These are phyloP conservation scores for Lottia gigantea DNA, from an alignment of 2,888 invertebrate species.

Conservation along the genomic window DNA sequence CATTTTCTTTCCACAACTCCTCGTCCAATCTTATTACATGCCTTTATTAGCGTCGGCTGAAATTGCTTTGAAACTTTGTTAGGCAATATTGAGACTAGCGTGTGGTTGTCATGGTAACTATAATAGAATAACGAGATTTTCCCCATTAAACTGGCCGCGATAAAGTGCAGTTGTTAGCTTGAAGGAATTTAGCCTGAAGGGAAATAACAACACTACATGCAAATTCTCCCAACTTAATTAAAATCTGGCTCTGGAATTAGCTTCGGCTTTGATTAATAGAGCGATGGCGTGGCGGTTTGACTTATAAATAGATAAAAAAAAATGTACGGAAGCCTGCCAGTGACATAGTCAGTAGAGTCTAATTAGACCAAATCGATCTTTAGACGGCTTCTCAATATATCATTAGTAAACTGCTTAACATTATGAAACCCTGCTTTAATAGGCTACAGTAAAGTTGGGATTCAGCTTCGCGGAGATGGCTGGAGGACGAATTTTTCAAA, in stretches of 20 bases:
- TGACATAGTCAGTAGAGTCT: no score
- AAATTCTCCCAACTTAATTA: not conserved
- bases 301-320: not conserved
- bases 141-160: not conserved
- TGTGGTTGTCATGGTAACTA: constrained; percentile 17
- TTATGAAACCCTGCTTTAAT: no score
- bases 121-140: constrained; percentile 10
- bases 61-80: constrained; percentile 8
- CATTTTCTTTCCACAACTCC: not conserved
- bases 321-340: no score
- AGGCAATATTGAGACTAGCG: constrained; percentile 6
- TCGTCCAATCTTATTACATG: not conserved
- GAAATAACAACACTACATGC: constrained; percentile 1
- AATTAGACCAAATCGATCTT: no score
- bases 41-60: not conserved
- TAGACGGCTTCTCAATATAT: not conserved
- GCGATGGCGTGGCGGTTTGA: no score
- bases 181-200: constrained; percentile 4
- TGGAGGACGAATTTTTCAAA: no score
- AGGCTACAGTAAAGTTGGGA: no score
- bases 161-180: constrained; percentile 3
- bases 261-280: not conserved
- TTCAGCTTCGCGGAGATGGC: no score
- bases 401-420: not conserved
- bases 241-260: not conserved